Conservation (phyloP, 2,888 invertebrate genomes). For the Phaonia tiefii region DNA sequence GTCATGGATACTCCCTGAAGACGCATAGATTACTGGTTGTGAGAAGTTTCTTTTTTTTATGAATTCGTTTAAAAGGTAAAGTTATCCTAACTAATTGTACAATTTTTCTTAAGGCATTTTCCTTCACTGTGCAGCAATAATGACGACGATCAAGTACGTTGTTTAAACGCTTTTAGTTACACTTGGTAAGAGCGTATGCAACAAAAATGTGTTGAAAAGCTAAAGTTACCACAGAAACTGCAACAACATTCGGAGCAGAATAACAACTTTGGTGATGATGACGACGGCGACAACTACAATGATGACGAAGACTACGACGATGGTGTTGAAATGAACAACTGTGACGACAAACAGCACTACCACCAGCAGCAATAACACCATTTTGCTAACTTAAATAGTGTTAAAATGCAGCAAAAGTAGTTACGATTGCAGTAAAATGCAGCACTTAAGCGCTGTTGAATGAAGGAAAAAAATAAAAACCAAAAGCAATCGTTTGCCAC, state of each 20-base stretch:
- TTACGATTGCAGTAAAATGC: constrained; percentile 55
- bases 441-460: no score
- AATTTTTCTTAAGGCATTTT: no score
- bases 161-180: constrained; percentile 28
- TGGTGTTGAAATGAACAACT: constrained; percentile 61
- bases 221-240: neutral
- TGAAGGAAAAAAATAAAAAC: constrained; percentile 19
- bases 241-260: neutral
- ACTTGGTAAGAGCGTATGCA: constrained; percentile 25
- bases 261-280: neutral
- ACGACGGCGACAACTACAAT: constrained; percentile 24
- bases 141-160: constrained; percentile 29
- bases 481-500: constrained; percentile 22
- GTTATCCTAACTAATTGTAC: no score
- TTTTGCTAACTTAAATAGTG: constrained; percentile 44
- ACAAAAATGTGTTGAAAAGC: constrained; percentile 21
- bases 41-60: no score
- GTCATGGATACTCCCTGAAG: no score
- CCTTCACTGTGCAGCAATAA: neutral
- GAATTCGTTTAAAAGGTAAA: no score
- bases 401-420: constrained; percentile 52
- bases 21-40: no score
- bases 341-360: constrained; percentile 54
- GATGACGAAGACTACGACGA: constrained; percentile 13
- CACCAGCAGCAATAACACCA: constrained; percentile 24